These are phyloP conservation scores for Heliconius charithonia DNA, from an alignment of 2,888 invertebrate species.

Conservation along the genomic window DNA sequence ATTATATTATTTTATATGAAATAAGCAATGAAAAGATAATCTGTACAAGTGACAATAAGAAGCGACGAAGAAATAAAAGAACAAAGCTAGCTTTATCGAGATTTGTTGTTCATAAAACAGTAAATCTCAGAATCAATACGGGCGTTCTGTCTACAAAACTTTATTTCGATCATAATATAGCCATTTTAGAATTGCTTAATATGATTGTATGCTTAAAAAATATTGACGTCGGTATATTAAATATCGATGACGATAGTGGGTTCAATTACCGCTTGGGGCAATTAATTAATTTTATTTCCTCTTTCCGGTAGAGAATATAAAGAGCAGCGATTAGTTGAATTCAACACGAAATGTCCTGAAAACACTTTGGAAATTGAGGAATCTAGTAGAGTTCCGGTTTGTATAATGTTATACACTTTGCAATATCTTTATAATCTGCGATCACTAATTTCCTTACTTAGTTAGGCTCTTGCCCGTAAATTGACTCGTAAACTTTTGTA, in stretches of 20 bases:
- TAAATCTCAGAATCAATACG: background rate
- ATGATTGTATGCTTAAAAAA: background rate
- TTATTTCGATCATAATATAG: background rate
- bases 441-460: constrained; percentile 9
- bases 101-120: constrained; percentile 4
- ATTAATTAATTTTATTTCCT: too few species aligned
- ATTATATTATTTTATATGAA: too few species aligned
- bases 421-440: background rate
- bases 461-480: background rate
- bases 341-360: too few species aligned
- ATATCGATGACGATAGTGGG: too few species aligned
- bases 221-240: too few species aligned
- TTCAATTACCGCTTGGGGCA: too few species aligned
- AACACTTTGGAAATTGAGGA: too few species aligned
- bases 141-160: background rate
- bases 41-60: background rate
- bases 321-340: too few species aligned
- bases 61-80: background rate
- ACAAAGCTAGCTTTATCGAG: background rate
- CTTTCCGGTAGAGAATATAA: too few species aligned
- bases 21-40: background rate
- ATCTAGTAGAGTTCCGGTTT: too few species aligned
- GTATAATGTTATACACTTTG: background rate
- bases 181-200: background rate
- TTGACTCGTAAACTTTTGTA: background rate